A percentile compares a stretch with the other conserved stretches of the same genome.
Conservation (phyloP, 2,888 invertebrate species). For the Altica lythri region DNA sequence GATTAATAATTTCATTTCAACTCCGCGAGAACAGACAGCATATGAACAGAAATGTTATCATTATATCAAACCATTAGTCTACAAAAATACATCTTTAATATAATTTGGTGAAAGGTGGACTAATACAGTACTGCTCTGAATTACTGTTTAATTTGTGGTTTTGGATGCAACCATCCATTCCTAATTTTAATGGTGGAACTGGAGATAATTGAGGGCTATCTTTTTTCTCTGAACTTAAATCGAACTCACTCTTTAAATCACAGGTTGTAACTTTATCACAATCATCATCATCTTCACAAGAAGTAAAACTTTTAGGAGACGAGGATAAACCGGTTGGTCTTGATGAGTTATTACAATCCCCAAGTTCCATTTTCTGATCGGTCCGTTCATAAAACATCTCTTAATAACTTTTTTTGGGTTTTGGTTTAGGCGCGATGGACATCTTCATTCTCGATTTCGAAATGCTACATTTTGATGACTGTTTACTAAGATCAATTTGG, state of each 20-base stretch:
- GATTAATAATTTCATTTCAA: no score
- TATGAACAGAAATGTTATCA: no score
- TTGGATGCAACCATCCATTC: not conserved
- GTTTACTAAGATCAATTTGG: conserved; percentile 21
- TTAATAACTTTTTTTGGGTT: conserved; percentile 27
- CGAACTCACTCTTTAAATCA: conserved; percentile 1
- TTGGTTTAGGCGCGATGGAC: not conserved
- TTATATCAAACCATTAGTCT: no score
- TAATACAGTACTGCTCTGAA: not conserved
- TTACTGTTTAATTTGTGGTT: not conserved
- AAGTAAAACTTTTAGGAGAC: conserved; percentile 23
- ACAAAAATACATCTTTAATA: no score
- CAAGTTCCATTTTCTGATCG: no score
- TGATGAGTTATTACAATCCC: conserved; percentile 7
- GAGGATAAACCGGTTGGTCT: conserved; percentile 11
- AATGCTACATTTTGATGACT: conserved; percentile 5
- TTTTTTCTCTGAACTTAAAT: no score
- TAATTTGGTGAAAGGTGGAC: no score
- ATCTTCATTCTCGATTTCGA: conserved; percentile 2
- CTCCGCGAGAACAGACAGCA: no score
- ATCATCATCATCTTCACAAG: conserved; percentile 15
- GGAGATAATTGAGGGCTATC: no score
- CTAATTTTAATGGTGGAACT: conserved; percentile 1
- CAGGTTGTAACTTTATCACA: not conserved
- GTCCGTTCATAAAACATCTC: conserved; percentile 28